Evolutionary conservation across 2,113 vertebrate species (phyloP).

Genomic region (Thomomys bottae): DNA sequence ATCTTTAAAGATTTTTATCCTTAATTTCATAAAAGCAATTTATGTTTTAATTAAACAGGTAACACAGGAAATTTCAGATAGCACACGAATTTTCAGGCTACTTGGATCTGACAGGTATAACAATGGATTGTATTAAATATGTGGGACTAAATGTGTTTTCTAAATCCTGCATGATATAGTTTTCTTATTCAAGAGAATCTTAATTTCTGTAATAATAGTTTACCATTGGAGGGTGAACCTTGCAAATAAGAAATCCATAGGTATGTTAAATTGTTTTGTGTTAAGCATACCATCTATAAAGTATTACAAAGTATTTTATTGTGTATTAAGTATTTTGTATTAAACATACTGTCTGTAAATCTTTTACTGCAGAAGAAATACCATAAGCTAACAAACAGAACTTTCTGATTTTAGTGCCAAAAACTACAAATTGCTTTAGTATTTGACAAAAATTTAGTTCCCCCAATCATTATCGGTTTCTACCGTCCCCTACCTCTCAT

Average conservation of each 20-base stretch:
- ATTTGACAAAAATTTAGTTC: slow-evolving; percentile 15
- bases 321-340: background rate
- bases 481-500: too few species aligned
- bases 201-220: slow-evolving; percentile 46
- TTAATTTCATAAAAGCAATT: slow-evolving; percentile 65
- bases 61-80: slow-evolving; percentile 99
- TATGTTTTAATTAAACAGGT: slow-evolving; percentile 87
- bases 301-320: too few species aligned
- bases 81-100: slow-evolving; percentile 97
- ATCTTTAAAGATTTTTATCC: too few species aligned
- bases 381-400: background rate
- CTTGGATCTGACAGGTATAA: slow-evolving; percentile 98
- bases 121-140: background rate
- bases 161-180: background rate
- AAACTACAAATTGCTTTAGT: slow-evolving; percentile 17
- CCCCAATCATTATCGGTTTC: background rate
- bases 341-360: background rate
- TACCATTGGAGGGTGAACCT: slow-evolving; percentile 14
- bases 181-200: slow-evolving; percentile 46
- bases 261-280: background rate
- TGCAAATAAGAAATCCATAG: background rate
- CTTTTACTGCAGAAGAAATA: background rate
- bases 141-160: background rate
- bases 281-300: background rate
- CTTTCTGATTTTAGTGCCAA: background rate